phyloP scores from a whole-genome alignment of 1,140 invertebrate genomes.

The Drosophila sp. region DNA sequence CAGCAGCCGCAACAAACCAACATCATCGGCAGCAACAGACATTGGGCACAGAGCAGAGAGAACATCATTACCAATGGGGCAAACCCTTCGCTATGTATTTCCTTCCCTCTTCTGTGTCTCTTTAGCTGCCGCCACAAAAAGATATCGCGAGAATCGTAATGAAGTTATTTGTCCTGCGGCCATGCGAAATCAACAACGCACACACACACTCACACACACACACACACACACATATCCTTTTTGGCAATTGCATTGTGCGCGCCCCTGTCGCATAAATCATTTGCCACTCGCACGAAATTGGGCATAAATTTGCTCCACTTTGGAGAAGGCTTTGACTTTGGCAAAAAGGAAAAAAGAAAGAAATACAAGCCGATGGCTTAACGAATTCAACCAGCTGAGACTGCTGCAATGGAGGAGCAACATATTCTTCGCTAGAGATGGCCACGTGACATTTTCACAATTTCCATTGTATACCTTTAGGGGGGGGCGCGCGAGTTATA shows the following conservation, averaged over 20 bases:
- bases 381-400: conserved; percentile 63
- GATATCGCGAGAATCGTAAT: conserved; percentile 52
- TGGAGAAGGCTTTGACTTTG: conserved; percentile 28
- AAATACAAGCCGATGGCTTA: conserved; percentile 65
- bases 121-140: background rate
- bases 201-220: background rate
- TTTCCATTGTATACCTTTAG: background rate
- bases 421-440: conserved; percentile 34
- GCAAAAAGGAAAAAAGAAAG: conserved; percentile 37
- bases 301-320: conserved; percentile 81
- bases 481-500: background rate
- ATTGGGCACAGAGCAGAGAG: background rate
- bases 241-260: conserved; percentile 74
- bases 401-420: conserved; percentile 6
- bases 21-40: conserved; percentile 12
- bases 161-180: conserved; percentile 81
- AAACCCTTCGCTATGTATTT: conserved; percentile 34
- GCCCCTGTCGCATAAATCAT: conserved; percentile 78
- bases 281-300: conserved; percentile 80
- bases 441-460: background rate
- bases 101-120: background rate
- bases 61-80: conserved; percentile 66
- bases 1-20: conserved; percentile 41
- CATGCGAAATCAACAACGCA: conserved; percentile 66
- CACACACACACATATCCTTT: conserved; percentile 70